Base-by-base conservation (phyloP, 2,113 vertebrate genomes). In the Bujurquina vittata region DNA sequence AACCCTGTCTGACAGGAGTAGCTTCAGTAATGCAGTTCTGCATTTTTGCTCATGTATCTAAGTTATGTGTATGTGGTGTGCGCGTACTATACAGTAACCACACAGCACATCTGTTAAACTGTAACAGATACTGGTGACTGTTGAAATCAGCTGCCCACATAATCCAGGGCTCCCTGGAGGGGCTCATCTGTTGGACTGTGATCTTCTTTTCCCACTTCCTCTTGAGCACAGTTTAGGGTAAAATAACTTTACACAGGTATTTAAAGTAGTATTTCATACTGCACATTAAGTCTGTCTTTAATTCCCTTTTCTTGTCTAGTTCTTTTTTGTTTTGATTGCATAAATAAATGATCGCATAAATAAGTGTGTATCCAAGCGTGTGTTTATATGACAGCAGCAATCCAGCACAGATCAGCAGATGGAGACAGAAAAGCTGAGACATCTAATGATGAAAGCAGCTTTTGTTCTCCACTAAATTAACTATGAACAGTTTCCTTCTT, bases 111-210 rank as follows among this genome's bases (percentile, higher is more conserved):
- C 74, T 90, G 84, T 84, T 91, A 91, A 87, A 83, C 85, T 80
- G 61, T 86, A 87, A 89, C 86, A 87, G 86, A 91, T 65, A 84
- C 54, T 43, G 75, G 61, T 77, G 75, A 84, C 61, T 89, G 86
- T 81, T 88, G 84, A 90, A 92, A 91, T 88, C 80, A 57, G 40
- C 23, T 85, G 75, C 76, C 76, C 85, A 88, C 82, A 80, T 49
- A 81, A 83, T 67, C 73, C 61, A 11, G 49, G 59, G 10, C n/a
- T 63, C 26, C 75, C 88, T 57, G 78, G 84, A 56, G 31, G 63
- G 75, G 65, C 77, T 84, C 77, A 63, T 85, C 72, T 69, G 72
- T 26, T 86, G 58, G 80, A 86, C 80, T 77, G 65, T 88, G 82
- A 81, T 90, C 87, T 61, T 67, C 43, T 82, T 31, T 57, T 65